Conservation (phyloP, 30 jellyfish, hydroid and myxozoan genomes). For the Clytia hemisphaerica region DNA sequence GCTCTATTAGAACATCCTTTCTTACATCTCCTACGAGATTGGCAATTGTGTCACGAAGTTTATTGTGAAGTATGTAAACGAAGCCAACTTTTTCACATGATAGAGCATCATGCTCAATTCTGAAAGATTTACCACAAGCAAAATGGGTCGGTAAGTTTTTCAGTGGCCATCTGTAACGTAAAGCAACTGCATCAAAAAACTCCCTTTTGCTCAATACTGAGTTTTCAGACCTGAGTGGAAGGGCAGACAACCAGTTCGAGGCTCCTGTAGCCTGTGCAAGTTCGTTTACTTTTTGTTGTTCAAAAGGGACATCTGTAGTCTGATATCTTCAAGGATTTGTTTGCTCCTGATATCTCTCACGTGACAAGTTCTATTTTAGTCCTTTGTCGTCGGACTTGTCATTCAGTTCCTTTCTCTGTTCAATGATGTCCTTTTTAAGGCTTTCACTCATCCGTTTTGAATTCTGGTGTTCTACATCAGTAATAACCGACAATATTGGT, state of each 20-base stretch:
- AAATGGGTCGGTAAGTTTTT: slow-evolving; percentile 5
- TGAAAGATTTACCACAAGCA: too few species aligned
- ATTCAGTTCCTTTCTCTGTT: too few species aligned
- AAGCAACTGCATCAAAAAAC: slow-evolving; percentile 13
- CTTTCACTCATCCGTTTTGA: too few species aligned
- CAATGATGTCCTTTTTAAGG: too few species aligned
- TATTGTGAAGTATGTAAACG: slow-evolving; percentile 9
- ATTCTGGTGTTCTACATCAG: too few species aligned
- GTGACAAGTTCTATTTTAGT: too few species aligned
- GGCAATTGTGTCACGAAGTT: neutral
- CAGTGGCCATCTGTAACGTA: slow-evolving; percentile 16
- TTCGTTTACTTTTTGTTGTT: too few species aligned
- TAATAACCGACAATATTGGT: too few species aligned
- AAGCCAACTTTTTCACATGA: slow-evolving; percentile 23
- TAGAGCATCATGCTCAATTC: neutral
- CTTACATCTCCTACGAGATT: neutral
- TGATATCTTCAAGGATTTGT: too few species aligned
- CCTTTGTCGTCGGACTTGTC: too few species aligned
- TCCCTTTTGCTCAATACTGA: slow-evolving; percentile 7
- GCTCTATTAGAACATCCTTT: slow-evolving; percentile 6
- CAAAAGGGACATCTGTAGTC: too few species aligned
- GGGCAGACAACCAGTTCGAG: slow-evolving; percentile 23
- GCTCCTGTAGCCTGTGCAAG: slow-evolving; percentile 13
- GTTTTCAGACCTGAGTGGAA: slow-evolving; percentile 4
- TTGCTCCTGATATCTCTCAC: too few species aligned